A percentile compares a stretch with the other conserved stretches of the same genome.
These are phyloP conservation scores for Premnoplex brunnescens DNA, from an alignment of 2,797 vertebrate genomes.

Conservation along the genomic window DNA sequence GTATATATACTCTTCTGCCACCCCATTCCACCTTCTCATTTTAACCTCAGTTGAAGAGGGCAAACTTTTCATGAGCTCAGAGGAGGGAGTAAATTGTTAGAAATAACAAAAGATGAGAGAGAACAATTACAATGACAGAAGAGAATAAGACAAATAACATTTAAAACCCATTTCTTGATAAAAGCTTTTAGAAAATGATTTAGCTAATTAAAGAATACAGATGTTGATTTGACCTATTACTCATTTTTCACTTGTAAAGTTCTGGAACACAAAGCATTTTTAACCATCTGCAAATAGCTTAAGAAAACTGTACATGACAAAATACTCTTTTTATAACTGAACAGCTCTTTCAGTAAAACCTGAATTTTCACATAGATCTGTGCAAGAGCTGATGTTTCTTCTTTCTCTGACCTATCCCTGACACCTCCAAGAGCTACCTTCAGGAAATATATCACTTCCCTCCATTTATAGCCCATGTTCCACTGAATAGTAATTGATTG, in stretches of 20 bases:
- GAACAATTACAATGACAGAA: not conserved
- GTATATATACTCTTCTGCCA: not conserved
- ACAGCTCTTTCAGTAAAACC: not conserved
- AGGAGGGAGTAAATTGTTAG: not conserved
- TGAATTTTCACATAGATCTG: not conserved
- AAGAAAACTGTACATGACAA: not conserved
- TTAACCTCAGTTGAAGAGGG: not conserved
- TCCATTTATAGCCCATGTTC: not conserved
- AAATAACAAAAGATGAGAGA: not conserved
- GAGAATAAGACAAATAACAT: not conserved
- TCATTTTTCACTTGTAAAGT: not conserved
- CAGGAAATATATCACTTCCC: not conserved
- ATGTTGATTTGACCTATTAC: not conserved
- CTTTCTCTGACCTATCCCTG: not conserved
- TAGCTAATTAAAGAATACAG: not conserved
- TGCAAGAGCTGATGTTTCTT: not conserved
- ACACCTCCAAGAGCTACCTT: not conserved
- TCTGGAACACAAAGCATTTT: not conserved
- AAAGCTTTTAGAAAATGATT: not conserved
- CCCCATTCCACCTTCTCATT: not conserved
- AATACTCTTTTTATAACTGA: not conserved
- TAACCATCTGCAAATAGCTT: not conserved
- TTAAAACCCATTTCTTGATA: not conserved
- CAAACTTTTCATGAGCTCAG: not conserved
- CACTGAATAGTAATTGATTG: not conserved